Evolutionary conservation across 2,888 invertebrate genomes (phyloP), one percentile per base, ranked within the genome.

Genomic region (Lagria hirta): DNA sequence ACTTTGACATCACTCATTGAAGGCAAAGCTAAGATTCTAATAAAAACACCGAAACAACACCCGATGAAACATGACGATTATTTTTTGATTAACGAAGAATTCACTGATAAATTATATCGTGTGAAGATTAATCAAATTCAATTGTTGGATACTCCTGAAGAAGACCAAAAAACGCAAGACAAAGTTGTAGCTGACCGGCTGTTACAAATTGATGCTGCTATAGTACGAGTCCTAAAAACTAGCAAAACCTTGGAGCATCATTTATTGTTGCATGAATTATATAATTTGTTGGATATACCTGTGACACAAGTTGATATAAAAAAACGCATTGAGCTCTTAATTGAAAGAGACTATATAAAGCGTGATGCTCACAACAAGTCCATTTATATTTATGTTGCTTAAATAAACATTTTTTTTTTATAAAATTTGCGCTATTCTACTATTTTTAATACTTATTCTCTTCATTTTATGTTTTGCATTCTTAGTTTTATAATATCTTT

Each of bases 181-280:
- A 82, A 95, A 55, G 97, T 99, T 51, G 92, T 93, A 79, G 94
- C 95, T 65, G 99, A 99, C 76, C 81, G 99, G 24, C 96, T 97
- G 74, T 97, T 97, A 74, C 96, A 98, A 78, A 97, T 99, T 64
- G 98, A 99, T 76, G 98, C 98, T 38, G 98, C 98, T 55, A 91
- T 99, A 66, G 98, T 96, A 43, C 81, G 96, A 59, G 95, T 97
- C 66, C 97, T 99, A 97, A 99, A 99, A 79, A 95, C 92, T 83
- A 79, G 95, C 37, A 96, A 96, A 75, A 86, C 87, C 3, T 80
- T 98, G 35, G 86, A 86, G 42, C 98, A 99, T 77, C 93, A 91
- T 73, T 81, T 91, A 60, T 85, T 99, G 59, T 90, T 99, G 62
- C 87, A 89, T 18, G 97, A 98, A 75, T 80, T 99, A 7, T 96